phyloP scores from a whole-genome alignment of 2,888 invertebrate genomes.

The Tipula unca region DNA sequence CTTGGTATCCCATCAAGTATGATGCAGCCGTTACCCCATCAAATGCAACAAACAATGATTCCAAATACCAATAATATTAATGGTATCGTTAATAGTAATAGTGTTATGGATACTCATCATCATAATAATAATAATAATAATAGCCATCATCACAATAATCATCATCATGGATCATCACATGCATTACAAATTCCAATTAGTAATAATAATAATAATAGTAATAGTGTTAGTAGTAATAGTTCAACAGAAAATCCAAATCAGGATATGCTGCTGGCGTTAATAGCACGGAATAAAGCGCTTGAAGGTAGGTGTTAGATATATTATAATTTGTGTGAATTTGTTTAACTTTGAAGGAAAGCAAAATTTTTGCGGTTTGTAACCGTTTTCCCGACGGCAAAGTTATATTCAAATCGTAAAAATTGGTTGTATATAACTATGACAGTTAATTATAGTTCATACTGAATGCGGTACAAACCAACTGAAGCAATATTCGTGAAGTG shows the following conservation, averaged over 20 bases:
- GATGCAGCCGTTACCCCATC: conserved; percentile 36
- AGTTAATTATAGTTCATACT: too few species aligned
- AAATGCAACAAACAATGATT: conserved; percentile 10
- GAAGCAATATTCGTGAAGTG: too few species aligned
- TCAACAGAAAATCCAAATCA: conserved; percentile 57
- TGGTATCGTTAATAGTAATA: conserved; percentile 23
- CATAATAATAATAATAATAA: neutral
- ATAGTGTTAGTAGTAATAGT: conserved; percentile 16
- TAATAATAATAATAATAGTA: neutral
- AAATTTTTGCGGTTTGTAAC: too few species aligned
- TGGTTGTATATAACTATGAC: too few species aligned
- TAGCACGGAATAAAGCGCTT: conserved; percentile 78
- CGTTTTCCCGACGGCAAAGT: neutral
- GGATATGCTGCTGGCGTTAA: conserved; percentile 72
- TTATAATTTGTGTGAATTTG: too few species aligned
- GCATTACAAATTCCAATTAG: conserved; percentile 23
- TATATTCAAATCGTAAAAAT: too few species aligned
- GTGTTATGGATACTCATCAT: conserved; percentile 24
- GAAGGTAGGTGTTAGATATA: conserved; percentile 74
- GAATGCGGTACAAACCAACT: too few species aligned
- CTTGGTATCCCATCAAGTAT: conserved; percentile 29
- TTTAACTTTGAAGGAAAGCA: too few species aligned
- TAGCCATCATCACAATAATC: conserved; percentile 20
- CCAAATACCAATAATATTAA: conserved; percentile 17
- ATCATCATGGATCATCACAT: conserved; percentile 21